Evolutionary conservation across 2,888 invertebrate genomes (phyloP), one percentile per base, ranked within the genome.

Genomic region (Dasysyrphus tricinctus): DNA sequence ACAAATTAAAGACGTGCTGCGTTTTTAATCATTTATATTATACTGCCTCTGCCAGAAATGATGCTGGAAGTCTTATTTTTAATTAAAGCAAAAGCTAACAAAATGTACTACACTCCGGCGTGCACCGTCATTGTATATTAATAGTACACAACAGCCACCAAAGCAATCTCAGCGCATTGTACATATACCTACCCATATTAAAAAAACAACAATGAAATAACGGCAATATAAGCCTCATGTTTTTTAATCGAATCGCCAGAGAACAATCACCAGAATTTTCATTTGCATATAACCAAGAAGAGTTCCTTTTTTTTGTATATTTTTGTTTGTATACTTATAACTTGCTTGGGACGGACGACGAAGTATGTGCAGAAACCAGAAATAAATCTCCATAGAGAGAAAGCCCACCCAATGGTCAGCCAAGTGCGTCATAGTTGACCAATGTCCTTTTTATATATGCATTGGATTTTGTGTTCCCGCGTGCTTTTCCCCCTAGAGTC

Each of bases 181-280:
- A 24, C 3, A 24, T 12, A 14, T 14, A 29, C 29, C 32, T 34
- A 32, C 4, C 24, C 24, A 24, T 14, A 39, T 24, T n/a, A n/a
- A n/a, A n/a, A 2, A 65, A 65, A 5, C 32, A 32, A 47, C 6
- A 19, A 6, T 24, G 8, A 54, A 54, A 37, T 6, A n/a, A 39
- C 54, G 8, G 39, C 51, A 69, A n/a, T 34, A 49, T 5, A 51
- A 69, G 24, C 54, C 54, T 69, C 54, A 69, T 69, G 69, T 73
- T 54, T 72, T 73, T 73, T 78, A 82, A 82, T 77, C 49, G 78
- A 77, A 49, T 77, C 65, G 29, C 54, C 24, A 39, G 77, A 65
- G 77, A 59, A 67, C 72, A 77, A 77, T 67, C 32, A 77, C 67
- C 54, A 67, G 37, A 49, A 59, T 29, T 74, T 79, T 69, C 61